Base-by-base conservation (phyloP, 1,140 invertebrate genomes). In the Euura lappo region DNA sequence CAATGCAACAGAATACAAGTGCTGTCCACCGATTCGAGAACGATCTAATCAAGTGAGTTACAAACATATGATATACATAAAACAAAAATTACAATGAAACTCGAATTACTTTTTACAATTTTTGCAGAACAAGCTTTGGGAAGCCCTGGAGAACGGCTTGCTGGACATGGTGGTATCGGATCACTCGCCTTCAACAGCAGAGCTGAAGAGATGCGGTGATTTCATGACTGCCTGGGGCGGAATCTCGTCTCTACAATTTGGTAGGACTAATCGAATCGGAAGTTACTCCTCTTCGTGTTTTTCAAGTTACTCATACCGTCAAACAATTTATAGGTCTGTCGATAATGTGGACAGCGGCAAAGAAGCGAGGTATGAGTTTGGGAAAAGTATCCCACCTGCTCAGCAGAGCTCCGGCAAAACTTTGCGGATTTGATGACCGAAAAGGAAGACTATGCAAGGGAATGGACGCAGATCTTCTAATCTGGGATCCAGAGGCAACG, bases 181-280 rank as follows among this genome's bases (percentile, higher is more conserved):
- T 85, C 93, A 94, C 79, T 94, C 93, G 1, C 93, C 93, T 0
- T 93, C 92, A 71, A 92, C 92, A 8, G 88, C 90, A 0, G 90
- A 93, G 2, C 83, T 93, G 2, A 93, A 93, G 75, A 81, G 81
- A 10, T 84, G 87, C 8, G 90, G 89, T 42, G 89, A 93, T 78
- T 94, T 93, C 79, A 80, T 93, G 72, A 87, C 88, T 77, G 92
- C 93, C 68, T 94, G 93, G 93, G 93, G 92, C 69, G 93, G 93
- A 68, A 93, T 94, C 73, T 91, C 93, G 3, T 93, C 92, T 0
- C 80, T 94, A 45, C 93, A 94, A 82, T 92, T 94, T 80, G 92
- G 92, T 92, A 85, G 79, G 70, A 71, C n/a, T n/a, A n/a, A n/a
- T n/a, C n/a, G n/a, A n/a, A n/a, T 28, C 1, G 28, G 28, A 28